phyloP scores from a whole-genome alignment of 2,797 vertebrate genomes.

The Glyptemys insculpta region DNA sequence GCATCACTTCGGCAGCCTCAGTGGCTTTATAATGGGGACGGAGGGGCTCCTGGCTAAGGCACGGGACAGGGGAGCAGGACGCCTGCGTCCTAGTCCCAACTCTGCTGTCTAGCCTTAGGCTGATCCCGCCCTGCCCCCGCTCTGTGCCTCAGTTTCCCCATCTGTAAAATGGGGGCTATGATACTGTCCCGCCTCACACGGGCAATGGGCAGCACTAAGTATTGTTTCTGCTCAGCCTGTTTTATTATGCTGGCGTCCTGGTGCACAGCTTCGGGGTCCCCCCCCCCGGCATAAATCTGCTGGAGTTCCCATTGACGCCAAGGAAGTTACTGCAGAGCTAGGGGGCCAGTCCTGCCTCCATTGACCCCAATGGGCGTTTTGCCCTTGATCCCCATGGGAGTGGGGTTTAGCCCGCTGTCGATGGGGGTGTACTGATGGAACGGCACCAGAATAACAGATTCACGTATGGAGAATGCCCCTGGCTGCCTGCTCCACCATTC shows the following conservation, averaged over 20 bases:
- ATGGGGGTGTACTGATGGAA: background rate
- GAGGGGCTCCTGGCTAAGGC: background rate
- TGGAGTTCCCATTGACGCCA: too few relatives aligned
- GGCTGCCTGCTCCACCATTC: background rate
- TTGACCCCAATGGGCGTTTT: background rate
- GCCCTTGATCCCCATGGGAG: too few relatives aligned
- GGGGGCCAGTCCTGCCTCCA: background rate
- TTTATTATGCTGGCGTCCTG: background rate
- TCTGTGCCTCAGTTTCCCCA: background rate
- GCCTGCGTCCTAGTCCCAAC: background rate
- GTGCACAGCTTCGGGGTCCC: background rate
- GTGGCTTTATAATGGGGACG: background rate
- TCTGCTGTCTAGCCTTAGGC: background rate
- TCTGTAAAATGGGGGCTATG: background rate
- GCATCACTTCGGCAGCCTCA: background rate
- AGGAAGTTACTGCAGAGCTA: background rate
- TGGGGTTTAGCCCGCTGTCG: background rate
- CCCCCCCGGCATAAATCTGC: background rate
- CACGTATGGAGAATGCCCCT: background rate
- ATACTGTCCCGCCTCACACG: background rate
- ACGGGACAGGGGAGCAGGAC: background rate
- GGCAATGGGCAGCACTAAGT: background rate
- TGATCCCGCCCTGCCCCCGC: rapidly evolving
- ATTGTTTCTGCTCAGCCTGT: background rate
- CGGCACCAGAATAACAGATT: background rate